Percentiles rank a stretch among this genome's conserved stretches.
Conservation (phyloP, 1,140 invertebrate genomes). For the Tetraneura akinire region DNA sequence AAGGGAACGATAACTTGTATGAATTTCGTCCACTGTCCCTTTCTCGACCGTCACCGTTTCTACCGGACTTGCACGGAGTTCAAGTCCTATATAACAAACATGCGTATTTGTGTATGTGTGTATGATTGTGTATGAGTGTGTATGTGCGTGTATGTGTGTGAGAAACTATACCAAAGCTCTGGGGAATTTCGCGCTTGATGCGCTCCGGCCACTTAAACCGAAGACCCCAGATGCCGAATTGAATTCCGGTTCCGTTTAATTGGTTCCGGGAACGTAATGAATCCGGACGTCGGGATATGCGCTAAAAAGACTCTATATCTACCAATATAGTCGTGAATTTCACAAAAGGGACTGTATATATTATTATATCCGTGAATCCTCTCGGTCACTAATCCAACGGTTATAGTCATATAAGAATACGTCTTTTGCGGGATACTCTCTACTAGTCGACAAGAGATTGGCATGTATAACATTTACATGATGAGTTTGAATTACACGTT, state of each 20-base stretch:
- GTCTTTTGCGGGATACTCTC: no score
- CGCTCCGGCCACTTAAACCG: not conserved
- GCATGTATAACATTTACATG: no score
- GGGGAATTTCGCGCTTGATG: not conserved
- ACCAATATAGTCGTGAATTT: not conserved
- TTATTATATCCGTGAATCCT: not conserved
- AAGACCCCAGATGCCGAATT: constrained; percentile 23
- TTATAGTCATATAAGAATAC: no score
- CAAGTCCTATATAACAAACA: not conserved
- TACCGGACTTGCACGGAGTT: not conserved
- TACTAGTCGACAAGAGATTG: no score
- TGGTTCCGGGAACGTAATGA: constrained; percentile 34
- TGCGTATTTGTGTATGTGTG: not conserved
- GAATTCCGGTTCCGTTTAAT: constrained; percentile 37
- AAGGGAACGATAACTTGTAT: constrained; percentile 40
- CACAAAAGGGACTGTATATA: not conserved
- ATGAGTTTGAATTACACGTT: no score
- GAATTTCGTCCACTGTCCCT: constrained; percentile 29
- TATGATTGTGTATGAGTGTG: not conserved
- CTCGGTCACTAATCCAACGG: not conserved
- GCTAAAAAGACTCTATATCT: not conserved
- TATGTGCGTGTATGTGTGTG: not conserved
- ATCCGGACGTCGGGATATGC: not conserved
- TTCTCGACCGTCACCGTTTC: not conserved
- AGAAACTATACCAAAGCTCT: not conserved